Conservation (phyloP, 1,140 invertebrate genomes). For the Prorops nasuta region DNA sequence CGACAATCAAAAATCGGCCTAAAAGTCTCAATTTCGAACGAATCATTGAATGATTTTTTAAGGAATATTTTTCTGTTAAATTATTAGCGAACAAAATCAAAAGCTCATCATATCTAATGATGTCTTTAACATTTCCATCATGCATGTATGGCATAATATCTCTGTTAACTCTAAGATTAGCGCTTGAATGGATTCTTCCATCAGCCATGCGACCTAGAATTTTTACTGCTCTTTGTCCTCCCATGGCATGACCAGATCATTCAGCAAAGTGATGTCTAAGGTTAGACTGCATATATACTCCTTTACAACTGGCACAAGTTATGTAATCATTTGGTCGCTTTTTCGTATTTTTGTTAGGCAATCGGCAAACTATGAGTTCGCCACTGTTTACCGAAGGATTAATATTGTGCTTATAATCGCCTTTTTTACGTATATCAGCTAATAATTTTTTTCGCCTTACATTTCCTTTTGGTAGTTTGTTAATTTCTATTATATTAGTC, state of each 20-base stretch:
- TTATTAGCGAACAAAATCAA: conserved; percentile 16
- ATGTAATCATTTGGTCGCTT: conserved; percentile 8
- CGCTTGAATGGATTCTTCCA: conserved; percentile 10
- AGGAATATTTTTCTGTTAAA: conserved; percentile 13
- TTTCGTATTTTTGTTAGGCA: conserved; percentile 5
- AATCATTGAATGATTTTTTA: conserved; percentile 11
- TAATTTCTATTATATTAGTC: background rate
- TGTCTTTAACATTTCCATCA: conserved; percentile 13
- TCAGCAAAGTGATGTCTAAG: conserved; percentile 12
- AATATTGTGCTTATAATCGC: conserved; percentile 13
- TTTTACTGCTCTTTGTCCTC: conserved; percentile 2
- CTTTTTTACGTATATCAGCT: conserved; percentile 5
- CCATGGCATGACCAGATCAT: conserved; percentile 3
- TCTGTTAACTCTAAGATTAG: conserved; percentile 7
- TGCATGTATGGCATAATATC: conserved; percentile 10
- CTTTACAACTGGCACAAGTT: conserved; percentile 16
- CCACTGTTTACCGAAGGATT: conserved; percentile 5
- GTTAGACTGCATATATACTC: conserved; percentile 6
- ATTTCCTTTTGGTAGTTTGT: background rate
- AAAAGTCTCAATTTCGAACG: conserved; percentile 7
- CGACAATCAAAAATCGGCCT: conserved; percentile 9
- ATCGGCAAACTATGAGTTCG: conserved; percentile 11
- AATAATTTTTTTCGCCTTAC: background rate
- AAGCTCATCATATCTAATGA: conserved; percentile 18
- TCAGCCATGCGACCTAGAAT: background rate